Base-by-base conservation (phyloP, 2,113 vertebrate genomes). In the Apteryx mantelli region DNA sequence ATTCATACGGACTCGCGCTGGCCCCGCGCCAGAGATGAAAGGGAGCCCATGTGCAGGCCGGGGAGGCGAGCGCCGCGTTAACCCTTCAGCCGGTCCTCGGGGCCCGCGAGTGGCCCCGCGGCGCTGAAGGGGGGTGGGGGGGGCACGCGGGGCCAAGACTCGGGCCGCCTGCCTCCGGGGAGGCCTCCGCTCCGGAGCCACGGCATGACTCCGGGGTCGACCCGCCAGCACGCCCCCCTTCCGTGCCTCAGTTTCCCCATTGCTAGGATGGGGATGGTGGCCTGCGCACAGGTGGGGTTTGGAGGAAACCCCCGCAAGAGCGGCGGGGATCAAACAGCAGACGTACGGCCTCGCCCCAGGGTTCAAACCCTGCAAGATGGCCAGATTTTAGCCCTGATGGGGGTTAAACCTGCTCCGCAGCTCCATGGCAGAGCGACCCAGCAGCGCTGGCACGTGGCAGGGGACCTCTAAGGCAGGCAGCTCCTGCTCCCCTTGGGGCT, bases 1-100 rank as follows among this genome's bases (percentile, higher is more conserved):
- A 97, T 98, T 98, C 97, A 98, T 97, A 96, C 96, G 83, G 95
- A 95, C 89, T 84, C 95, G 96, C 93, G 87, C 93, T 98, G 97
- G 97, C 95, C 94, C 55, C 13, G 3, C 2, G 97, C 98, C 98
- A 97, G 97, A 66, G 79, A 95, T 79, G 93, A 96, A 96, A 96
- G 91, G 92, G 95, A 95, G 95, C 93, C 95, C 93, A 96, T 96
- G 94, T 97, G 97, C 36, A 64, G 97, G 97, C 90, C 4, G 75
- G 97, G 91, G 97, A 97, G 97, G 94, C 88, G 75, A 93, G 86
- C 9, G 88, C 89, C 26, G 76, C 46, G 36, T 97, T 97, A 97
- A 94, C 96, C 91, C 94, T 97, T 96, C 83, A 66, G 86, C 92
- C 0, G 82, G 64, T 5, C 15, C 3, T 1, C 4, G 74, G 81